Evolutionary conservation across 2,113 vertebrate genomes (phyloP).

Genomic region (Phrynosoma platyrhinos): DNA sequence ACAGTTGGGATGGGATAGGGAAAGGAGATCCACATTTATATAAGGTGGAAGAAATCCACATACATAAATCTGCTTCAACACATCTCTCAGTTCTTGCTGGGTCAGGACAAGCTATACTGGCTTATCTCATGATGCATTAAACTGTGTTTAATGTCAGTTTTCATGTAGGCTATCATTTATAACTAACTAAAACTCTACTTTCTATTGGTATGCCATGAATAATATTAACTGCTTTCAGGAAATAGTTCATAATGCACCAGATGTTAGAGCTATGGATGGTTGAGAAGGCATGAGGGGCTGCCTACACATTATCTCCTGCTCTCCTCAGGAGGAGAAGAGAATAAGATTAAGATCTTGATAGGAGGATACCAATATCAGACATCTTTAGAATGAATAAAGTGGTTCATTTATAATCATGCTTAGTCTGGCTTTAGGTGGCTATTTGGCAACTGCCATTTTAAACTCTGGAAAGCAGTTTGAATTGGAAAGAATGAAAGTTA

Average conservation of each 20-base stretch:
- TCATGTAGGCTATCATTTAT: neutral
- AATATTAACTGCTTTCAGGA: neutral
- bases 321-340: too few species aligned
- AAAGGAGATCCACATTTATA: neutral
- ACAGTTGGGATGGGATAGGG: too few species aligned
- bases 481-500: neutral
- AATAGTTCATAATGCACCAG: neutral
- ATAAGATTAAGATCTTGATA: neutral
- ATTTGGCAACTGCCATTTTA: neutral
- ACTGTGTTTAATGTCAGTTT: neutral
- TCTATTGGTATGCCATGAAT: neutral
- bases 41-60: neutral
- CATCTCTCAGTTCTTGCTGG: neutral
- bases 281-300: neutral
- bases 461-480: neutral
- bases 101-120: neutral
- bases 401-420: neutral
- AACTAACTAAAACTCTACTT: neutral
- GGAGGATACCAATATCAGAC: neutral
- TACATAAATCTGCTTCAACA: neutral
- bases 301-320: neutral
- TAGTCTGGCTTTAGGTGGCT: too few species aligned
- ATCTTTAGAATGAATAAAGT: neutral
- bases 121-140: too few species aligned
- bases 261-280: neutral